Base-by-base conservation (phyloP, 2,888 invertebrate genomes). In the Lottia gigantea region DNA sequence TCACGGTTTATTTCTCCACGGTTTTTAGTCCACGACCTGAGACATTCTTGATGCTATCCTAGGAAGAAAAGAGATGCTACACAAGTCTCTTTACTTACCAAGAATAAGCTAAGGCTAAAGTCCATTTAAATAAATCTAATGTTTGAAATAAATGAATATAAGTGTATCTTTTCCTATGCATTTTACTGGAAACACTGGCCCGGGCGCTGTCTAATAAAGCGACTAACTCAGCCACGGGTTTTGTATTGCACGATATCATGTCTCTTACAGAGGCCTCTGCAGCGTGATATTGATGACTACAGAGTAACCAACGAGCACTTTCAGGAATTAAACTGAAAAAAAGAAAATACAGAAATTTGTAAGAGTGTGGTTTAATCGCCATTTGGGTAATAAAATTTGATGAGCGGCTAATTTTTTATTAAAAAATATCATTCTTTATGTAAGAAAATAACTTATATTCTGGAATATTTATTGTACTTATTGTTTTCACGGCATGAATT, bases 271-370 rank as follows among this genome's bases (percentile, higher is more conserved):
- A 77, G 19, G 74, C 71, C 67, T 83, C 83, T 1, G 83, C 80
- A 46, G 80, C 78, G 0, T 80, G 69, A 68, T 83, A 85, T 62
- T 74, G 72, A 64, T 83, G 81, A 25, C 80, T 76, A 66, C 82
- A 82, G 63, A 81, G 74, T 66, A 83, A 68, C 84, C 84, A 84
- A 66, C 84, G 71, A n/a, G 80, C 75, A 72, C 83, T 83, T 67
- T 84, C 84, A 23, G 80, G 76, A 40, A 79, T 76, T 45, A 83
- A 71, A 72, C 84, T 84, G 79, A 26, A 74, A 49, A 12, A 66
- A 3, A 71, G 45, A 62, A 66, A 11, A 8, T 2, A 40, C 7
- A 40, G 7, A 40, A 40, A 40, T 40, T 4, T 8, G 1, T n/a
- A n/a, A n/a, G n/a, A n/a, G n/a, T n/a, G n/a, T n/a, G n/a, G n/a